These are phyloP conservation scores for Sabellastarte sp. DNA, from an alignment of 2,888 invertebrate species.

Conservation along the genomic window DNA sequence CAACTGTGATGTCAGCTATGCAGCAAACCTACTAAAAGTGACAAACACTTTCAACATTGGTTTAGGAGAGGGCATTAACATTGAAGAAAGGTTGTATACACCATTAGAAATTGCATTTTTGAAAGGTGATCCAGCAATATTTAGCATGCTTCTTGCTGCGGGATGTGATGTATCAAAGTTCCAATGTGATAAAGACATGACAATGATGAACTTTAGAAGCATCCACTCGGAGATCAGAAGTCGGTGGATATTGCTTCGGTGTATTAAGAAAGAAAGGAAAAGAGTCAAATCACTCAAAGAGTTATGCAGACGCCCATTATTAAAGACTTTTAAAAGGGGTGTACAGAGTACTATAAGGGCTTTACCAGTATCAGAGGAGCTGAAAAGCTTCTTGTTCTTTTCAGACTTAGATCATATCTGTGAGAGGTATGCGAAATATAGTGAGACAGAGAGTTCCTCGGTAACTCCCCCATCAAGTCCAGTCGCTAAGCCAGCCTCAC, in stretches of 20 bases:
- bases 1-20: slow-evolving; percentile 38
- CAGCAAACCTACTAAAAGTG: slow-evolving; percentile 10
- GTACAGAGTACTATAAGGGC: slow-evolving; percentile 3
- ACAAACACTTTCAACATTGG: neutral
- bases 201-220: neutral
- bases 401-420: slow-evolving; percentile 17
- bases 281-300: slow-evolving; percentile 28
- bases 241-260: slow-evolving; percentile 15
- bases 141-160: slow-evolving; percentile 21
- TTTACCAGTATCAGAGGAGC: slow-evolving; percentile 9
- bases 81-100: slow-evolving; percentile 19
- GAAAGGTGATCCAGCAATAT: slow-evolving; percentile 11
- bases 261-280: slow-evolving; percentile 16
- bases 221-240: neutral
- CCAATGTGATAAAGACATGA: slow-evolving; percentile 1
- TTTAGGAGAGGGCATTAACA: neutral
- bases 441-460: too few species aligned
- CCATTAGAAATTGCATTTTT: slow-evolving; percentile 23
- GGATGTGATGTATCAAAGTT: slow-evolving; percentile 12
- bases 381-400: slow-evolving; percentile 17
- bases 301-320: slow-evolving; percentile 26
- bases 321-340: slow-evolving; percentile 4
- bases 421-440: slow-evolving; percentile 1
- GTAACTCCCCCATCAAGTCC: too few species aligned
- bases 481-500: too few species aligned